Percentiles rank a stretch among this genome's conserved stretches.
Conservation (phyloP, 2,113 vertebrate species). For the Pica pica region DNA sequence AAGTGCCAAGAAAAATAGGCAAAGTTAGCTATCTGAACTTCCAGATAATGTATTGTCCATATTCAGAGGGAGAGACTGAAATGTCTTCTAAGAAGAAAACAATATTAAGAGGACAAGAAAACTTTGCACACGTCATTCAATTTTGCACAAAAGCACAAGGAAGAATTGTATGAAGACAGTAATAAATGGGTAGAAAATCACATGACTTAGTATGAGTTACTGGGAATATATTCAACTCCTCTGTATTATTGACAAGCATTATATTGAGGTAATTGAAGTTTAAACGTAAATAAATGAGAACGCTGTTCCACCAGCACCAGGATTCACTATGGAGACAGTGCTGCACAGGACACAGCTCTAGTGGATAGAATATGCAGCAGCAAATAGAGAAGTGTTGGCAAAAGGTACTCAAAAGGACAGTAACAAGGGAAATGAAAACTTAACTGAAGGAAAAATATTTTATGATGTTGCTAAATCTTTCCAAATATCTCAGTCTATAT, state of each 20-base stretch:
- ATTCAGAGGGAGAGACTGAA: neutral
- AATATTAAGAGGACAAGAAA: neutral
- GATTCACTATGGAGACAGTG: neutral
- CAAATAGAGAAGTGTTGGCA: neutral
- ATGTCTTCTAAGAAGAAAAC: neutral
- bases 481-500: neutral
- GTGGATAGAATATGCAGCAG: neutral
- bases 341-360: neutral
- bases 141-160: neutral
- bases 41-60: neutral
- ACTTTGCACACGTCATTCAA: neutral
- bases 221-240: neutral
- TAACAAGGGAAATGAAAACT: neutral
- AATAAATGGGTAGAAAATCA: neutral
- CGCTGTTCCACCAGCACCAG: neutral
- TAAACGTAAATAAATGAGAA: slow-evolving; percentile 8
- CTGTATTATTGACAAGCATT: slow-evolving; percentile 1
- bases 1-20: neutral
- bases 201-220: neutral
- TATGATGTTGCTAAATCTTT: neutral
- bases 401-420: neutral
- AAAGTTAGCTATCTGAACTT: neutral
- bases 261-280: neutral
- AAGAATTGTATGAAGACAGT: neutral
- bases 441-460: neutral